These are phyloP conservation scores for Pteropus rufus DNA, from an alignment of 2,797 vertebrate species.

Conservation along the genomic window DNA sequence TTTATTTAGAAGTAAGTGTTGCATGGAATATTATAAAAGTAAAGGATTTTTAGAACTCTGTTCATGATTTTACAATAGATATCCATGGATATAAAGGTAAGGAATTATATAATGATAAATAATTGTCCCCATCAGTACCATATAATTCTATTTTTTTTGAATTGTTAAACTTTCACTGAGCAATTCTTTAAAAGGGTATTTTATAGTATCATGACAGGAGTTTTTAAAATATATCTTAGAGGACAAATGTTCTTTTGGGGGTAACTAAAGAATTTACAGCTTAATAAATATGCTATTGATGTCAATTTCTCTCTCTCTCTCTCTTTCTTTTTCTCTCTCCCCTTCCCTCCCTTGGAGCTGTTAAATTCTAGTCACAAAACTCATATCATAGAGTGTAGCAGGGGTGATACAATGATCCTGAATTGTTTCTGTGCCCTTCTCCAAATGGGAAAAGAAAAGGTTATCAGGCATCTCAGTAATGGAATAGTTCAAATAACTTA, in stretches of 20 bases:
- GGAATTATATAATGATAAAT: not conserved
- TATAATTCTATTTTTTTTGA: not conserved
- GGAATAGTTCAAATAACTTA: constrained; percentile 64
- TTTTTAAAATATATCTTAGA: constrained; percentile 6
- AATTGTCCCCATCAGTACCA: not conserved
- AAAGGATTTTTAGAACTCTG: constrained; percentile 20
- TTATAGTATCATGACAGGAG: constrained; percentile 12
- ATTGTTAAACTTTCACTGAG: not conserved
- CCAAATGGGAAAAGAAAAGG: not conserved
- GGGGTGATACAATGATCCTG: not conserved
- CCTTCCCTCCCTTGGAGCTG: not conserved
- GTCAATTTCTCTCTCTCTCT: not conserved
- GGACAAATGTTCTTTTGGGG: not conserved
- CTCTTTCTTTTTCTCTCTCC: not conserved
- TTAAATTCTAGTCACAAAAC: constrained; percentile 54
- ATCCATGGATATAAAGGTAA: not conserved
- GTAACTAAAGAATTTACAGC: not conserved
- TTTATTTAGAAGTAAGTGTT: not conserved
- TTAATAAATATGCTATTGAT: not conserved
- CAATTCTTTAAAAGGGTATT: not conserved
- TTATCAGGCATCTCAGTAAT: constrained; percentile 20
- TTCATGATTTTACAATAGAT: not conserved
- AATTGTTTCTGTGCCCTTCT: constrained; percentile 51
- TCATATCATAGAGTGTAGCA: not conserved
- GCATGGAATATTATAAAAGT: not conserved